Evolutionary conservation across 64 coral and sea anemone species (phyloP).

Genomic region (Montipora capricornis): DNA sequence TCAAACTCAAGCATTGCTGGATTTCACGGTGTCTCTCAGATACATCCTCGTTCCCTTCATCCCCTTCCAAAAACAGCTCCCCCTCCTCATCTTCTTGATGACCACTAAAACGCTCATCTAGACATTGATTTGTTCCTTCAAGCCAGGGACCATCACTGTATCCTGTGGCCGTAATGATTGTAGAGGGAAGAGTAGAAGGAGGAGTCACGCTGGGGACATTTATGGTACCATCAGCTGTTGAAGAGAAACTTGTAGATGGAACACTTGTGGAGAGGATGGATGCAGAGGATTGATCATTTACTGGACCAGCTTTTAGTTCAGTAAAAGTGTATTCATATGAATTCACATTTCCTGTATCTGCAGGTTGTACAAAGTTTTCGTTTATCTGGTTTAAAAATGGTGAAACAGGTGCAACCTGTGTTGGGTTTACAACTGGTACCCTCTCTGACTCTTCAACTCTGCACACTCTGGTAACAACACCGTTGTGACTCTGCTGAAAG

Average conservation of each 20-base stretch:
- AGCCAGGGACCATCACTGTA: background rate
- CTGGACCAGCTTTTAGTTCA: slow-evolving; percentile 18
- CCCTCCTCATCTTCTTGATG: background rate
- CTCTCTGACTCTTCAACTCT: background rate
- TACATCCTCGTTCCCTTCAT: background rate
- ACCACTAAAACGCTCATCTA: background rate
- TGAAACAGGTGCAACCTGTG: background rate
- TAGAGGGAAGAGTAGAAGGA: background rate
- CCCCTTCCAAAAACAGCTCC: background rate
- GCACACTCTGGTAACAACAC: background rate
- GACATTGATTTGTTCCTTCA: background rate
- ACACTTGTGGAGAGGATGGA: background rate
- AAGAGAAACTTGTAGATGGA: background rate
- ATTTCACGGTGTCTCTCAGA: background rate
- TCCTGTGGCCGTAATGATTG: background rate
- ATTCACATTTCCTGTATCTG: background rate
- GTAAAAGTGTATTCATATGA: slow-evolving; percentile 11
- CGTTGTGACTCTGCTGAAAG: background rate
- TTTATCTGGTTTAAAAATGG: background rate
- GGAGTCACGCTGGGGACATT: background rate
- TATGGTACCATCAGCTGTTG: background rate
- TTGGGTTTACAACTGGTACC: background rate
- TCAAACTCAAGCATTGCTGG: slow-evolving; percentile 31
- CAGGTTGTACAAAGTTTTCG: background rate
- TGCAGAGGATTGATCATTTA: background rate